Conservation (phyloP, 2,797 vertebrate species). For the Bovichtus diacanthus region DNA sequence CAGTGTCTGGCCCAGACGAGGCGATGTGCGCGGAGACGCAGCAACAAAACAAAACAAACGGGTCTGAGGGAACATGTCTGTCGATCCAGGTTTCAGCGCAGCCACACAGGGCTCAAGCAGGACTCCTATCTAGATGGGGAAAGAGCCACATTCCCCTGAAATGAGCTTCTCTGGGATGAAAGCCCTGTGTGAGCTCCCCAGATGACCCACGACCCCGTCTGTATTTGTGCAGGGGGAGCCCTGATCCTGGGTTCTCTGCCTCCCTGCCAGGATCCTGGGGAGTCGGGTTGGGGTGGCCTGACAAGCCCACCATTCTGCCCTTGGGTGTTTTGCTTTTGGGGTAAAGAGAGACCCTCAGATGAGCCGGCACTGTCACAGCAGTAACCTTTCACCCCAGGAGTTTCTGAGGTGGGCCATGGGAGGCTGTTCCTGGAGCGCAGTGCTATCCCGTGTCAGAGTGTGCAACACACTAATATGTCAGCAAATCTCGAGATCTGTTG, state of each 20-base stretch:
- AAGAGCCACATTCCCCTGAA: constrained; percentile 83
- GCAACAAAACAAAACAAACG: constrained; percentile 80
- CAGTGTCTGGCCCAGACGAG: constrained; percentile 64
- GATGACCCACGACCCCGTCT: constrained; percentile 83
- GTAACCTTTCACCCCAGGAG: constrained; percentile 81
- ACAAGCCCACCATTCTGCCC: constrained; percentile 72
- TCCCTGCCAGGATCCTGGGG: constrained; percentile 79
- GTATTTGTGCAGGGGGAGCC: constrained; percentile 82
- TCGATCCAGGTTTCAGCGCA: constrained; percentile 74
- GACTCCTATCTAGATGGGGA: constrained; percentile 81
- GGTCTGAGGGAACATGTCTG: constrained; percentile 74
- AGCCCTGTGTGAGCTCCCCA: constrained; percentile 80
- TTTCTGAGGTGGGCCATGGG: constrained; percentile 71
- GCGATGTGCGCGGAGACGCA: constrained; percentile 65
- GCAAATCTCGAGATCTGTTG: constrained; percentile 50
- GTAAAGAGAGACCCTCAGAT: constrained; percentile 76
- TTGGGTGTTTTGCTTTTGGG: constrained; percentile 78
- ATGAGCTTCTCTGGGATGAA: constrained; percentile 86
- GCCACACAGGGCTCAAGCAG: constrained; percentile 72
- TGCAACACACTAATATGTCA: constrained; percentile 52
- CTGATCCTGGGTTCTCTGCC: constrained; percentile 78
- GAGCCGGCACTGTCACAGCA: constrained; percentile 80
- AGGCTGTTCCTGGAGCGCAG: constrained; percentile 48
- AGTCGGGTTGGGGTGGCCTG: constrained; percentile 76
- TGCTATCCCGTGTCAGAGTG: constrained; percentile 56